Base-by-base conservation (phyloP, 2,113 vertebrate genomes). In the Uria lomvia region DNA sequence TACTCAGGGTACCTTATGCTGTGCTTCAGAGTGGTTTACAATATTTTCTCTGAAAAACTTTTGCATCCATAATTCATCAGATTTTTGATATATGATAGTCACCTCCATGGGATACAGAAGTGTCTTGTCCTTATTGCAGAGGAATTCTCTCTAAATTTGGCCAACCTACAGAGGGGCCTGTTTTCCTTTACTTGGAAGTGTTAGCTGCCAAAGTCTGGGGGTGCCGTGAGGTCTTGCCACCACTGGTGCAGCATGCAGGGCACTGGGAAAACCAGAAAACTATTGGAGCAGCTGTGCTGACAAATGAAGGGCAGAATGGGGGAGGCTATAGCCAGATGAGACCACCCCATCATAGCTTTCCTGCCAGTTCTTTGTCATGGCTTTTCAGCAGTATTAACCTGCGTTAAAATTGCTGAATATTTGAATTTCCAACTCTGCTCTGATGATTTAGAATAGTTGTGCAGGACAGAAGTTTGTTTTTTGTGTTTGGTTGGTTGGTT, bases 211-310 rank as follows among this genome's bases (percentile, higher is more conserved):
- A 56, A 65, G 50, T 43, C 87, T 68, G 66, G 38, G 71, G 15
- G 29, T 73, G 30, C 42, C 0, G 0, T 12, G 42, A 45, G 59
- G 26, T 92, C 52, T 36, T 88, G 47, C 53, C 59, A 45, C 71
- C 30, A 9, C 23, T 74, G 60, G 20, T 50, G 55, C 5, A 1
- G 58, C 49, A 12, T 62, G 38, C 73, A 70, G 49, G 68, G 91
- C 42, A 26, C 43, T 75, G 77, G 70, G 80, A 89, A 87, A 89
- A 72, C 9, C 30, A 32, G 77, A 18, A 36, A 65, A 49, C 21
- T 75, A 52, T 56, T 88, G 89, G 66, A 96, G 43, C 77, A 93
- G 78, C 90, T 96, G 91, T 74, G 36, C 76, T 85, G 87, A 50
- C 60, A 90, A 71, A 63, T 79, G 49, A 87, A 87, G 58, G 84